phyloP scores from a whole-genome alignment of 1,140 invertebrate genomes.

The Schlechtendalia chinensis region DNA sequence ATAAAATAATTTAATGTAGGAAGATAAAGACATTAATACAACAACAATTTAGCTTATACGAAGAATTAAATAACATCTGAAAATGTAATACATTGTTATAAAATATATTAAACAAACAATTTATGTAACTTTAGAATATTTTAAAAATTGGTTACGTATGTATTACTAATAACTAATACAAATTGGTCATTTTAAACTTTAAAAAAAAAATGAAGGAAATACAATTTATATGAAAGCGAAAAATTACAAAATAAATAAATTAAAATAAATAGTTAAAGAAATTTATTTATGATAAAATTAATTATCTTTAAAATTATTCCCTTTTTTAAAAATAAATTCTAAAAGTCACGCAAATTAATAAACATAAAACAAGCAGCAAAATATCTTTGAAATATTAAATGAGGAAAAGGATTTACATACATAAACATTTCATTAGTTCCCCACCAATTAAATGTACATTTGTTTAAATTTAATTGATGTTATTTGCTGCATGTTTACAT shows the following conservation, averaged over 20 bases:
- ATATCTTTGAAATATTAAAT: neutral
- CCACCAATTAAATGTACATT: neutral
- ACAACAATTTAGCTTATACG: neutral
- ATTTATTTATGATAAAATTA: neutral
- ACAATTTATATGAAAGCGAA: no score
- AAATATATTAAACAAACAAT: slow-evolving; percentile 46
- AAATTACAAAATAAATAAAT: neutral
- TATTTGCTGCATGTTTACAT: slow-evolving; percentile 41
- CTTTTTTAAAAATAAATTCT: neutral
- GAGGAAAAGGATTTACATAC: neutral
- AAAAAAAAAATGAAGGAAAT: no score
- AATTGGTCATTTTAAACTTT: neutral
- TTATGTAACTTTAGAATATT: slow-evolving; percentile 25
- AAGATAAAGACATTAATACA: neutral
- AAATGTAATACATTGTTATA: neutral
- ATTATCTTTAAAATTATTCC: neutral
- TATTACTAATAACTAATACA: no score
- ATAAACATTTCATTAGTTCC: neutral
- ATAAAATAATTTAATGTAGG: slow-evolving; percentile 7
- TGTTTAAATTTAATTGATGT: neutral
- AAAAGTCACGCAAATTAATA: slow-evolving; percentile 31
- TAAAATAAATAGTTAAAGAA: neutral
- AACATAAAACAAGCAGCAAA: slow-evolving; percentile 26
- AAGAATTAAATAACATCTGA: slow-evolving; percentile 4
- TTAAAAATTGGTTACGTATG: neutral